phyloP scores from a whole-genome alignment of 2,888 invertebrate species.

The Digitonthophagus gazella region DNA sequence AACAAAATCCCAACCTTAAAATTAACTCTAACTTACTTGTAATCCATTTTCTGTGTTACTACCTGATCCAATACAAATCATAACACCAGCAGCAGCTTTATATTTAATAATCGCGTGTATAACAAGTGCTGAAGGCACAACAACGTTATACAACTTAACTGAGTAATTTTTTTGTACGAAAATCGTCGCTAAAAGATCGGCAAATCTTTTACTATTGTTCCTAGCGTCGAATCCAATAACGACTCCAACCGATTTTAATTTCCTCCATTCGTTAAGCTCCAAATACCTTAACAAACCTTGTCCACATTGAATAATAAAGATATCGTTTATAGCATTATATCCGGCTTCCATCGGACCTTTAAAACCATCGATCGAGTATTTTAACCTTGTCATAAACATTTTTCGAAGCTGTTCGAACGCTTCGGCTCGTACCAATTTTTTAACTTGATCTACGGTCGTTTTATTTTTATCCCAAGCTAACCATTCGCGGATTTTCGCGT shows the following conservation, averaged over 20 bases:
- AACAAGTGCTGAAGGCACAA: conserved; percentile 91
- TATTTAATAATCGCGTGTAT: conserved; percentile 78
- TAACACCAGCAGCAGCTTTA: conserved; percentile 84
- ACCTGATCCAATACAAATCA: conserved; percentile 99
- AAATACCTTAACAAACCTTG: conserved; percentile 85
- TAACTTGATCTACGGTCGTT: conserved; percentile 63
- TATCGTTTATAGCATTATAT: conserved; percentile 91
- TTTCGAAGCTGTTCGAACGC: conserved; percentile 61
- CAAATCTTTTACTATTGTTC: conserved; percentile 86
- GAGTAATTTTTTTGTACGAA: conserved; percentile 59
- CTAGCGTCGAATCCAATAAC: conserved; percentile 92
- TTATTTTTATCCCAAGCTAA: conserved; percentile 73
- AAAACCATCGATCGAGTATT: conserved; percentile 92
- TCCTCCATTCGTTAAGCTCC: conserved; percentile 57
- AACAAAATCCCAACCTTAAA: neutral
- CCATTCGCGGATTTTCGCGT: conserved; percentile 70
- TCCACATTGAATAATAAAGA: conserved; percentile 90
- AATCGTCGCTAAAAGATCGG: conserved; percentile 81
- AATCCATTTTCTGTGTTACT: conserved; percentile 96
- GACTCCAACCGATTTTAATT: conserved; percentile 66
- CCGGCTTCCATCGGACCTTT: conserved; percentile 92
- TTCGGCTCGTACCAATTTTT: conserved; percentile 54
- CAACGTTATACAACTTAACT: conserved; percentile 76
- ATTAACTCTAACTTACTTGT: conserved; percentile 58
- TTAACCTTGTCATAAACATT: conserved; percentile 68